Evolutionary conservation across 2,888 invertebrate genomes (phyloP).

Genomic region (Standfussiana lucernea): DNA sequence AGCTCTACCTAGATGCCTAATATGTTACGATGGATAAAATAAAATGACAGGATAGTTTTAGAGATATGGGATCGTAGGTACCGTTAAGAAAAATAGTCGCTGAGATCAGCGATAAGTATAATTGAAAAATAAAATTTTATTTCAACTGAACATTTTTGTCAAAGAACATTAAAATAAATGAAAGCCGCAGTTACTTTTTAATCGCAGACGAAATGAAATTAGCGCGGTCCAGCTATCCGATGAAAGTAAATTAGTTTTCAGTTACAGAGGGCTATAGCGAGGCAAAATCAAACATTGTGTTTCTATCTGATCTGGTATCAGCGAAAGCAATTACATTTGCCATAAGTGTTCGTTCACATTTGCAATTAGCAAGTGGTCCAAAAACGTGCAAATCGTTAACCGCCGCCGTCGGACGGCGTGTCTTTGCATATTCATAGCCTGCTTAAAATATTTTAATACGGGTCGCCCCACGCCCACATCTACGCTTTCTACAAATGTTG

Average conservation of each 20-base stretch:
- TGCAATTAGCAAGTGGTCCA: slow-evolving; percentile 90
- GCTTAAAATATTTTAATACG: slow-evolving; percentile 90
- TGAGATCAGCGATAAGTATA: slow-evolving; percentile 55
- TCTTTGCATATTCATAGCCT: slow-evolving; percentile 91
- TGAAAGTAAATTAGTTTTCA: slow-evolving; percentile 73
- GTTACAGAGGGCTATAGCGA: slow-evolving; percentile 63
- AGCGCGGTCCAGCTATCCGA: slow-evolving; percentile 57
- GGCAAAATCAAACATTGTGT: slow-evolving; percentile 81
- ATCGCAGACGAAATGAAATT: slow-evolving; percentile 67
- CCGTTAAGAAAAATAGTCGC: slow-evolving; percentile 27
- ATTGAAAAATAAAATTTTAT: slow-evolving; percentile 65
- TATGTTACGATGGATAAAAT: slow-evolving; percentile 44
- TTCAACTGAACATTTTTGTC: slow-evolving; percentile 57
- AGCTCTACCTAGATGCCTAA: slow-evolving; percentile 46
- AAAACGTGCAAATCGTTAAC: slow-evolving; percentile 91
- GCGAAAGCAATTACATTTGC: slow-evolving; percentile 89
- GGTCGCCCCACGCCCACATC: slow-evolving; percentile 83
- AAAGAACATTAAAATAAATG: slow-evolving; percentile 65
- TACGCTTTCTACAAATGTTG: slow-evolving; percentile 87
- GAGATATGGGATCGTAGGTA: slow-evolving; percentile 29
- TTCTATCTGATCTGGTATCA: slow-evolving; percentile 81
- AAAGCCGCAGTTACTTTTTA: slow-evolving; percentile 66
- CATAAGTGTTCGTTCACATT: slow-evolving; percentile 90
- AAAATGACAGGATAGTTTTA: slow-evolving; percentile 46
- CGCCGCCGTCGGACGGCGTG: slow-evolving; percentile 86